Base-by-base conservation (phyloP, 1,140 invertebrate genomes). In the Diorhabda sublineata region DNA sequence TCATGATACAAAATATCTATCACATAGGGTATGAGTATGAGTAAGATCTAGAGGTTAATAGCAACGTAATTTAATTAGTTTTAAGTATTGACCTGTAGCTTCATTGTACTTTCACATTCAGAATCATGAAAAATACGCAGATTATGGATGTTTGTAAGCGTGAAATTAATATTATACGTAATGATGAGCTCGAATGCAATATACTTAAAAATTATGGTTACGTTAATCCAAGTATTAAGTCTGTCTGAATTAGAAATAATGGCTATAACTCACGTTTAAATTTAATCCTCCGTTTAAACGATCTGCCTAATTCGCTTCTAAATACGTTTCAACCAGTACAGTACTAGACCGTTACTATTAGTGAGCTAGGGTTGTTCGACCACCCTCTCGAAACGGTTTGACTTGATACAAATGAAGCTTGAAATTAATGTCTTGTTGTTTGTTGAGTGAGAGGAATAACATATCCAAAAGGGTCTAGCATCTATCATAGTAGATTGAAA, bases 241-340 rank as follows among this genome's bases (percentile, higher is more conserved):
- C 42, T 61, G 59, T 41, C 26, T 7, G 59, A 61, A 61, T 61
- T 61, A 61, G 59, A 42, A 61, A 61, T 61, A 61, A 61, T 42
- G 59, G 59, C 59, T 42, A 61, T 61, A 61, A 61, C 42, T 61
- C 59, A 61, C 42, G 59, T 41, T 61, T 61, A 61, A 8, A 52
- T 26, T 41, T 61, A 61, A 61, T 41, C 59, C 59, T 42, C 59
- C 26, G 42, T 61, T 61, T 41, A 41, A 61, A 41, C 59, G 59
- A 61, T 61, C 26, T 61, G 59, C 26, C 59, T 61, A 61, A 61
- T 61, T 61, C 42, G n/a, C 59, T 42, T 61, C 59, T 61, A 61
- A 61, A 61, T 61, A 61, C 59, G 59, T 43, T 61, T 61, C 7
- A 61, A 8, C 59, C 47, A 52, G 47, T 52, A 52, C 47, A 52